These are phyloP conservation scores for Acanthisitta chloris DNA, from an alignment of 2,113 vertebrate species.

Conservation along the genomic window DNA sequence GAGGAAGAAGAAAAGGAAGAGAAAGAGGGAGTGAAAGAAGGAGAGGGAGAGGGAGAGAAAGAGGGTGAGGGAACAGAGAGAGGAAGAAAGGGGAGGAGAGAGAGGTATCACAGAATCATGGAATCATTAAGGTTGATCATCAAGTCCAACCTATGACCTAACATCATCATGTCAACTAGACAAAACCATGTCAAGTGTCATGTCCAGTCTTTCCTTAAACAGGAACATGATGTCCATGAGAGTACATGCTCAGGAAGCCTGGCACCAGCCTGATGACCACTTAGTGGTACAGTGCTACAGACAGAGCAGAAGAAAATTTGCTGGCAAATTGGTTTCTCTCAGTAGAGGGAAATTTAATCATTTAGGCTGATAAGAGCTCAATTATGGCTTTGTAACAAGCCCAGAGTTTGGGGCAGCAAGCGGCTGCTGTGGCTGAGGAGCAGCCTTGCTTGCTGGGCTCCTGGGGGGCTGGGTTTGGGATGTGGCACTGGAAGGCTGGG, in stretches of 20 bases:
- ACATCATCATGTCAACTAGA: too few relatives aligned
- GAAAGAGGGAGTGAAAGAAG: neutral
- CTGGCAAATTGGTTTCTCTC: conserved; percentile 27
- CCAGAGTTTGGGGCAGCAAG: neutral
- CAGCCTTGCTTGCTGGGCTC: neutral
- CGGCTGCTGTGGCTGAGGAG: neutral
- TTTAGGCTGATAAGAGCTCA: neutral
- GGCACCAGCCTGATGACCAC: neutral
- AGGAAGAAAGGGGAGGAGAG: neutral
- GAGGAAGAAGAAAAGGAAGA: too few relatives aligned
- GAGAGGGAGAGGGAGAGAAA: neutral
- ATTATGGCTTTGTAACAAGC: neutral
- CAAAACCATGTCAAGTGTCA: too few relatives aligned
- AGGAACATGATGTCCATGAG: neutral
- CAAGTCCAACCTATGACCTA: too few relatives aligned
- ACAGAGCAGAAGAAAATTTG: neutral
- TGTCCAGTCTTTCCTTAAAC: too few relatives aligned
- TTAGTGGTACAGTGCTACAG: neutral
- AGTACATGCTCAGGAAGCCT: neutral
- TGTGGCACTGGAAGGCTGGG: neutral
- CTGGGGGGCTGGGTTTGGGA: neutral
- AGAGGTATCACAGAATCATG: too few relatives aligned
- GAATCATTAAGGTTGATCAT: too few relatives aligned
- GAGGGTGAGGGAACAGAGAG: too few relatives aligned
- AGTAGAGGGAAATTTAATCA: neutral